phyloP scores from a whole-genome alignment of 2,888 invertebrate genomes.

The Metalampra italica region DNA sequence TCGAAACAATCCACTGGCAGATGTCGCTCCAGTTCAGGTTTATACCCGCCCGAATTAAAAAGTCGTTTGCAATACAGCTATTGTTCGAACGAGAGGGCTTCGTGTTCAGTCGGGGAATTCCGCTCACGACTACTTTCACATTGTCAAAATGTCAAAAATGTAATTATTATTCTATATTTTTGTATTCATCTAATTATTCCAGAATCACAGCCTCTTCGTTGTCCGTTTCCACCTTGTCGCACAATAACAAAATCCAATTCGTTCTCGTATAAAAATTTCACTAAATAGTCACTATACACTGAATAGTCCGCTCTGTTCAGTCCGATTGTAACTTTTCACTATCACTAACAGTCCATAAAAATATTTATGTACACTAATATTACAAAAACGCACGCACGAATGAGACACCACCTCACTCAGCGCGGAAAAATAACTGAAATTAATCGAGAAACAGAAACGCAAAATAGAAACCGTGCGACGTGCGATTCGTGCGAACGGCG shows the following conservation, averaged over 20 bases:
- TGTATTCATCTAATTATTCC: slow-evolving; percentile 33
- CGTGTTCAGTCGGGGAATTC: slow-evolving; percentile 37
- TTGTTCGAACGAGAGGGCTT: slow-evolving; percentile 23
- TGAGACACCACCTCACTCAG: slow-evolving; percentile 47
- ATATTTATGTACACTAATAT: slow-evolving; percentile 55
- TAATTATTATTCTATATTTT: slow-evolving; percentile 35
- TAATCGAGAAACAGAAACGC: slow-evolving; percentile 72
- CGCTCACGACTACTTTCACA: slow-evolving; percentile 56
- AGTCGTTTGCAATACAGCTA: slow-evolving; percentile 31
- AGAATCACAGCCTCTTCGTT: slow-evolving; percentile 52
- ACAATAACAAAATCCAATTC: slow-evolving; percentile 50
- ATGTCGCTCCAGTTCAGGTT: slow-evolving; percentile 44
- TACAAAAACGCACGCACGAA: slow-evolving; percentile 61
- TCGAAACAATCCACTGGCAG: slow-evolving; percentile 40
- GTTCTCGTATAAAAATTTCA: slow-evolving; percentile 44
- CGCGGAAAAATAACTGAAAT: slow-evolving; percentile 70
- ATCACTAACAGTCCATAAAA: slow-evolving; percentile 37
- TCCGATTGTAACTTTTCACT: slow-evolving; percentile 47
- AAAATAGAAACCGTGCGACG: slow-evolving; percentile 76
- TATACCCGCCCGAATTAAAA: slow-evolving; percentile 36
- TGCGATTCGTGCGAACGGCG: slow-evolving; percentile 65
- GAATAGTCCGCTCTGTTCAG: slow-evolving; percentile 41
- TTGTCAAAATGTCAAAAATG: slow-evolving; percentile 54
- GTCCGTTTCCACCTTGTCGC: slow-evolving; percentile 27
- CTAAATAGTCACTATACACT: slow-evolving; percentile 43